Conservation (phyloP, 2,888 invertebrate species). For the Pristionchus mayeri region DNA sequence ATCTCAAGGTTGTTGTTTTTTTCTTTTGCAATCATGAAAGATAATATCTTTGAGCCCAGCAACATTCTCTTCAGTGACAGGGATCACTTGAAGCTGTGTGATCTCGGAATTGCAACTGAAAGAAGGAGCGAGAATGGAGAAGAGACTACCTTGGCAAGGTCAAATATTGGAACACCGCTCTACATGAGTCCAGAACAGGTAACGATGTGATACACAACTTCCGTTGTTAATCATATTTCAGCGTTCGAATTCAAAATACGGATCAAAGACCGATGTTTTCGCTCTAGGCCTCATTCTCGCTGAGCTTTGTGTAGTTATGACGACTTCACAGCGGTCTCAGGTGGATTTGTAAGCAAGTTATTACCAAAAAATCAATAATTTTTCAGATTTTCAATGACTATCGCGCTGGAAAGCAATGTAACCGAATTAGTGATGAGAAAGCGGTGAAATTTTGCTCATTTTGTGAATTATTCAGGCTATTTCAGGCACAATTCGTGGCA, state of each 20-base stretch:
- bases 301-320: neutral
- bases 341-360: neutral
- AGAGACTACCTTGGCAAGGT: neutral
- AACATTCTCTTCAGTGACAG: neutral
- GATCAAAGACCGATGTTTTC: neutral
- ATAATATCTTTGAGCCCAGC: neutral
- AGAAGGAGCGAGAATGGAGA: neutral
- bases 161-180: neutral
- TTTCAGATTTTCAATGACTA: neutral
- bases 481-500: neutral
- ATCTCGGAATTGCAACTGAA: neutral
- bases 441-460: neutral
- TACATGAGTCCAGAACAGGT: constrained; percentile 9
- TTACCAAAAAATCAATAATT: too few relatives aligned
- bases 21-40: too few relatives aligned
- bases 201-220: too few relatives aligned
- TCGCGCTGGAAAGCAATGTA: neutral
- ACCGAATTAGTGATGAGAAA: neutral
- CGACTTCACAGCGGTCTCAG: neutral
- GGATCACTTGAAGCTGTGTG: neutral
- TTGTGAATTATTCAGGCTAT: neutral
- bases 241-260: neutral
- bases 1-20: neutral
- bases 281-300: neutral
- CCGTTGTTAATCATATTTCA: too few relatives aligned